These are phyloP conservation scores for Enteromius anoplus DNA, from an alignment of 2,797 vertebrate genomes.

Conservation along the genomic window DNA sequence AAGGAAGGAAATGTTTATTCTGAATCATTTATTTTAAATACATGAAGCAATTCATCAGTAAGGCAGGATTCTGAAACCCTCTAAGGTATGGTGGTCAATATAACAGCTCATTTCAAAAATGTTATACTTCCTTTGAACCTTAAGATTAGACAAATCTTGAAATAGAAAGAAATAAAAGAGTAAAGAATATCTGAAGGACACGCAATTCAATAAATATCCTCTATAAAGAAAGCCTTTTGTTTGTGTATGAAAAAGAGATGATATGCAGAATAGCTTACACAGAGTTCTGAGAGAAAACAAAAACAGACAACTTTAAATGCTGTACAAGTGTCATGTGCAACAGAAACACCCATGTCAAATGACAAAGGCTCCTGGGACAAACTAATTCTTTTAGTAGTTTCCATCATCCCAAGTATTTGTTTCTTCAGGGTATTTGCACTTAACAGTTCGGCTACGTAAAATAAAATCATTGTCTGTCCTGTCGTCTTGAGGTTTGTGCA, in stretches of 20 bases:
- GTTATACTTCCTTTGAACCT: neutral
- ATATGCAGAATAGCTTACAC: neutral
- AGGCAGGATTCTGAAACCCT: neutral
- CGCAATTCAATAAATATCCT: neutral
- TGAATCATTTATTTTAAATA: neutral
- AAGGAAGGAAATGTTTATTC: conserved; percentile 6
- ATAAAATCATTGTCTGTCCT: neutral
- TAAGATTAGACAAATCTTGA: neutral
- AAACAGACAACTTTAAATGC: neutral
- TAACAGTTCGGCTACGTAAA: neutral
- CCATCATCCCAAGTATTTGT: neutral
- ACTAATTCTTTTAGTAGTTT: neutral
- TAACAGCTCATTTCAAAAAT: neutral
- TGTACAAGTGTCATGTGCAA: neutral
- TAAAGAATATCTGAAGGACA: neutral
- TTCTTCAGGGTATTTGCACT: neutral
- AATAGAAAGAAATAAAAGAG: neutral
- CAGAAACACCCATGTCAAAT: neutral
- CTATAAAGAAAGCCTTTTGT: neutral
- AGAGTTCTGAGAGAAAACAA: neutral
- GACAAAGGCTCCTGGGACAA: neutral
- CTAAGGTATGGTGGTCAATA: neutral
- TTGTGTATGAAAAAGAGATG: neutral
- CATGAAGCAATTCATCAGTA: neutral
- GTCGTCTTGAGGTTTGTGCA: neutral